Evolutionary conservation across 2,888 invertebrate species (phyloP), one percentile per base, ranked within the genome.

Genomic region (Sinodicranocentrus sp.): DNA sequence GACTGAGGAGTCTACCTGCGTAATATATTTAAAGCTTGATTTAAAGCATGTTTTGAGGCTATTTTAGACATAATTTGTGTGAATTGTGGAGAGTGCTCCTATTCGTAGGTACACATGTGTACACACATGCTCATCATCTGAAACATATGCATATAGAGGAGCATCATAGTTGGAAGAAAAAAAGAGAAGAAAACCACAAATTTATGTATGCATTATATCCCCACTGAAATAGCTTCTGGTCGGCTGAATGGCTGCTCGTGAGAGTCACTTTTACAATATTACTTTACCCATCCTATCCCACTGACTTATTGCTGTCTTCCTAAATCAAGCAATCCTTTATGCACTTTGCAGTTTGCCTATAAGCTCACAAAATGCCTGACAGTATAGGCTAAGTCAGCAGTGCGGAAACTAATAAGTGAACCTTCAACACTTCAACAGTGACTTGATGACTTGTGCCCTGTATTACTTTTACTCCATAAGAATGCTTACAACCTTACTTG

Each of bases 401-500:
- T 78, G 85, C 80, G 84, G 82, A 85, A 84, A 84, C 76, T 65
- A 52, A 65, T 63, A 63, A 78, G 68, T 57, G 75, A 85, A 72
- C 85, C 85, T 85, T 85, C 83, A 76, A 43, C 57, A 67, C 67
- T 76, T 76, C 33, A 76, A 43, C 28, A 54, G 80, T 77, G 65
- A 39, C 57, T 67, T 67, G 52, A 65, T 75, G 75, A 75, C 76
- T 67, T 67, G 61, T 85, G 85, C 84, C 85, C 85, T 85, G 85
- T 85, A 78, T 85, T 84, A 85, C 85, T 85, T 85, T 84, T 79
- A 67, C 79, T 84, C n/a, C n/a, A n/a, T n/a, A n/a, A n/a, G n/a
- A n/a, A n/a, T n/a, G n/a, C n/a, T n/a, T n/a, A n/a, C n/a, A n/a
- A n/a, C n/a, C n/a, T n/a, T n/a, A n/a, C n/a, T n/a, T n/a, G n/a